Evolutionary conservation across 2,888 invertebrate species (phyloP).

Genomic region (Odontothrips loti): DNA sequence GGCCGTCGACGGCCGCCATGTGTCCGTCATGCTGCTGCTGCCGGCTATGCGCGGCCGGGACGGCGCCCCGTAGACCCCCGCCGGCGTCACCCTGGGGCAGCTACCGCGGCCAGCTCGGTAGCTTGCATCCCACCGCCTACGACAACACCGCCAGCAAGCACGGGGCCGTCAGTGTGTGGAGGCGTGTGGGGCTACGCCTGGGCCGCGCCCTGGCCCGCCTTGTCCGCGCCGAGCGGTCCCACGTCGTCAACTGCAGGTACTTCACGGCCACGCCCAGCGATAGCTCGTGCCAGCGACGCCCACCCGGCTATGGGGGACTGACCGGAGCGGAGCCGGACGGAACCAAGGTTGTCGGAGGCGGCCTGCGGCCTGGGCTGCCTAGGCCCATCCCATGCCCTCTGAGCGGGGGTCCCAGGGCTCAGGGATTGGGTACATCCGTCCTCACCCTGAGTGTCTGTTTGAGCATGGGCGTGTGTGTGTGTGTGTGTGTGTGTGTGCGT

Average conservation of each 20-base stretch:
- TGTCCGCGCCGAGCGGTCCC: background rate
- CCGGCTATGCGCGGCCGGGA: background rate
- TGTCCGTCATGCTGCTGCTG: background rate
- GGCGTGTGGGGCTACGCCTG: background rate
- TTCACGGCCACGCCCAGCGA: background rate
- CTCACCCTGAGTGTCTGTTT: too few species aligned
- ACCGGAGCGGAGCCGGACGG: too few species aligned
- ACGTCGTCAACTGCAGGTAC: slow-evolving; percentile 24
- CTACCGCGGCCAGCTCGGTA: background rate
- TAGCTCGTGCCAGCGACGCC: too few species aligned
- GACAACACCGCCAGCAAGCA: background rate
- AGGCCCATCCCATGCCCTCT: too few species aligned
- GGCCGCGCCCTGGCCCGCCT: background rate
- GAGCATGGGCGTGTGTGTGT: background rate
- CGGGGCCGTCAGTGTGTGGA: background rate
- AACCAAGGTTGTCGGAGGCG: too few species aligned
- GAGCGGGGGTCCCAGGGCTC: too few species aligned
- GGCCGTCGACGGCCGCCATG: background rate
- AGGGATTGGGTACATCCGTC: too few species aligned
- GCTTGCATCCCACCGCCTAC: background rate
- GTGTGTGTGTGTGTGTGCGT: background rate
- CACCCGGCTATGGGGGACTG: too few species aligned
- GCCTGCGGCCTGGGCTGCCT: too few species aligned
- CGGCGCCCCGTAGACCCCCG: background rate
- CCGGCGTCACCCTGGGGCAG: background rate